These are phyloP conservation scores for Trichacis sp. DNA, from an alignment of 2,888 invertebrate species.

Conservation along the genomic window DNA sequence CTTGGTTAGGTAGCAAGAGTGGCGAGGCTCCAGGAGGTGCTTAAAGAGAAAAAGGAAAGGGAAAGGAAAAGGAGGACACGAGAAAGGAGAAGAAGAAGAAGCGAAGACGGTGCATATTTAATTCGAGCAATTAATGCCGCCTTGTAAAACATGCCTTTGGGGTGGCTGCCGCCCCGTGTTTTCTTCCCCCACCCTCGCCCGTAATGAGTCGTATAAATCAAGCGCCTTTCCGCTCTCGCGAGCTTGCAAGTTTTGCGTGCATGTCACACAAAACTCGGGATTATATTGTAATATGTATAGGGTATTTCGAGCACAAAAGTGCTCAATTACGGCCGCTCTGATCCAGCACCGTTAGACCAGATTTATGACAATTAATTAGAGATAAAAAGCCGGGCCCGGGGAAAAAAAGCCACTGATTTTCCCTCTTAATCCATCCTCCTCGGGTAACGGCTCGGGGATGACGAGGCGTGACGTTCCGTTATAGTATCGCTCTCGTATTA, in stretches of 20 bases:
- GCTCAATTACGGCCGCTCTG: slow-evolving; percentile 45
- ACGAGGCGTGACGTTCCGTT: slow-evolving; percentile 62
- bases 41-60: slow-evolving; percentile 46
- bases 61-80: no score
- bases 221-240: slow-evolving; percentile 66
- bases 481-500: slow-evolving; percentile 60
- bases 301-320: slow-evolving; percentile 29
- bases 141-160: slow-evolving; percentile 68
- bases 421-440: slow-evolving; percentile 54
- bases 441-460: slow-evolving; percentile 51
- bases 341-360: slow-evolving; percentile 48
- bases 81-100: slow-evolving; percentile 37
- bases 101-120: slow-evolving; percentile 67
- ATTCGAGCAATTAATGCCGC: slow-evolving; percentile 70
- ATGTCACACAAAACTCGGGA: no score
- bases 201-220: slow-evolving; percentile 70
- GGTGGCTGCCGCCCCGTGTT: slow-evolving; percentile 59
- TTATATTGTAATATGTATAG: no score
- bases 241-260: slow-evolving; percentile 51
- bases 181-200: slow-evolving; percentile 57
- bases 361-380: slow-evolving; percentile 66
- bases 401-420: slow-evolving; percentile 62
- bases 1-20: slow-evolving; percentile 39
- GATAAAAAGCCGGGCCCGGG: slow-evolving; percentile 57
- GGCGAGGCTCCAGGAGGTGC: slow-evolving; percentile 61